Evolutionary conservation across 1,140 invertebrate genomes (phyloP).

Genomic region (Lasioglossum albipes): DNA sequence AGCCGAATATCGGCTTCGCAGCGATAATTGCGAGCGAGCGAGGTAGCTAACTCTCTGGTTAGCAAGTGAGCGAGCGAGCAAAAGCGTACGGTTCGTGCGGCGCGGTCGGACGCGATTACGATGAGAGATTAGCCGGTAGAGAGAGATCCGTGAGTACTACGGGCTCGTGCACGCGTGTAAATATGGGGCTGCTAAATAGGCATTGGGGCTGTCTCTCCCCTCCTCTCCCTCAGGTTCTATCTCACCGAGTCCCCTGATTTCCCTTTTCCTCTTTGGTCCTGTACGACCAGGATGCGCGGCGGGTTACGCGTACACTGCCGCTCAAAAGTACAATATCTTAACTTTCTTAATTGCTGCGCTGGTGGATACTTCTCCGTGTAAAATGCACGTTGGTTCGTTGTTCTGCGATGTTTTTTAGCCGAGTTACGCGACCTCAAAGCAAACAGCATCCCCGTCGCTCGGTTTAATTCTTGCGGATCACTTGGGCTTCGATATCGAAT

Average conservation of each 20-base stretch:
- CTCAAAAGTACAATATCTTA: background rate
- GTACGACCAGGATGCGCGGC: conserved; percentile 46
- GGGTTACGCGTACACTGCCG: conserved; percentile 4
- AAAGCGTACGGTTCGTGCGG: conserved; percentile 33
- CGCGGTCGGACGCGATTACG: conserved; percentile 62
- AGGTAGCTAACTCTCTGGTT: background rate
- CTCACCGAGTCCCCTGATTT: no score
- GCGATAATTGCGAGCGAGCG: conserved; percentile 42
- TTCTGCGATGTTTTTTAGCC: no score
- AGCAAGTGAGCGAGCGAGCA: no score
- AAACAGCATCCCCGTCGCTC: no score
- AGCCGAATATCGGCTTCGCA: conserved; percentile 41
- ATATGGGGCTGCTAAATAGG: conserved; percentile 66
- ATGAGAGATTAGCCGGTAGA: conserved; percentile 71
- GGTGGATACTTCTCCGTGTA: no score
- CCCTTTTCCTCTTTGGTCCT: background rate
- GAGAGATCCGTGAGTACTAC: conserved; percentile 52
- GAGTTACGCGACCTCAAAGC: no score
- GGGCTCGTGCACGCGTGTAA: conserved; percentile 53
- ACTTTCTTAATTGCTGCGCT: no score
- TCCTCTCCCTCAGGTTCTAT: no score
- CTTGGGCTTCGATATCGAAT: no score
- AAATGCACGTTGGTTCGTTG: no score
- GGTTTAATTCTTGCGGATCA: no score
- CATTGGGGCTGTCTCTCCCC: conserved; percentile 12